Conservation (phyloP, 37 sponge, comb jelly and placozoan species). For the Aphrocallistes beatrix region DNA sequence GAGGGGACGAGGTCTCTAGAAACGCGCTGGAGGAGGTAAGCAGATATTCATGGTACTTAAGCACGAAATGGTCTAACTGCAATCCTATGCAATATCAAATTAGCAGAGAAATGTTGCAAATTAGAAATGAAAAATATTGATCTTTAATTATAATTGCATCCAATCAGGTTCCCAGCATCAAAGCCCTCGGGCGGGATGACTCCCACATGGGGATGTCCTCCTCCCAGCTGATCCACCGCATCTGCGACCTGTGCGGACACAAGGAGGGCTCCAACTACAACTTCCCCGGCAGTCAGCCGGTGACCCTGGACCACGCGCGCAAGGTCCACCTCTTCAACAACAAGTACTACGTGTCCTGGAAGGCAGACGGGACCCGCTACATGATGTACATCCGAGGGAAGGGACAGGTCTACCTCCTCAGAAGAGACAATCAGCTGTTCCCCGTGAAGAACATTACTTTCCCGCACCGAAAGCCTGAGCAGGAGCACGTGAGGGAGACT, state of each 20-base stretch:
- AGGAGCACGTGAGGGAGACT: conserved; percentile 46
- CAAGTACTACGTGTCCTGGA: conserved; percentile 92
- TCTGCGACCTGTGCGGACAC: not conserved
- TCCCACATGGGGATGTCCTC: not conserved
- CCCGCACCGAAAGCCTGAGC: conserved; percentile 28
- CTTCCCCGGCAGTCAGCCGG: conserved; percentile 91
- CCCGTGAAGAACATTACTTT: conserved; percentile 40
- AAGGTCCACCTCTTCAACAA: conserved; percentile 36
- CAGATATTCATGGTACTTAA: too few species aligned
- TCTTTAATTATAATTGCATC: too few species aligned
- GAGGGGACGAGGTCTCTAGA: too few species aligned
- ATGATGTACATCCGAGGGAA: conserved; percentile 56
- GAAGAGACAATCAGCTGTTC: conserved; percentile 77
- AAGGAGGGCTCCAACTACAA: conserved; percentile 22
- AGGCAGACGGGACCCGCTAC: conserved; percentile 94
- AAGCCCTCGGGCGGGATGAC: too few species aligned
- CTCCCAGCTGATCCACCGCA: not conserved
- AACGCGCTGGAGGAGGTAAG: too few species aligned
- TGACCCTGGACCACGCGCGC: conserved; percentile 78
- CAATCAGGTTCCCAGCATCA: not conserved
- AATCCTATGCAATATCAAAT: too few species aligned
- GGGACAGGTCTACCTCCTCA: conserved; percentile 66
- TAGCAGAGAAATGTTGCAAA: too few species aligned
- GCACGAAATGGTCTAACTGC: too few species aligned
- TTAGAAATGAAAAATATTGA: too few species aligned